Base-by-base conservation (phyloP, 2,888 invertebrate genomes). In the Yponomeuta plumbellus region DNA sequence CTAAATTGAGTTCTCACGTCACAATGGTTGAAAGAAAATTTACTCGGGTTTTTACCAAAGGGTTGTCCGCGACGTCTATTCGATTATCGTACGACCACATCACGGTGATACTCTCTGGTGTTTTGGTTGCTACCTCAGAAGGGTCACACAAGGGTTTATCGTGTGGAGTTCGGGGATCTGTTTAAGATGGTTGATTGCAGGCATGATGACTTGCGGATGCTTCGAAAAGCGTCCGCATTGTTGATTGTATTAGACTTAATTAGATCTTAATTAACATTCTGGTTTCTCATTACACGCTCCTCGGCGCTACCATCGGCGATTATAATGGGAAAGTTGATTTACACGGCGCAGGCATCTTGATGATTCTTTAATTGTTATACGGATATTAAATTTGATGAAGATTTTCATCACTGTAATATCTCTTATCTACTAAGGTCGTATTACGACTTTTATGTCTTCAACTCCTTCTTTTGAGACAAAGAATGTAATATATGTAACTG, bases 211-310 rank as follows among this genome's bases (percentile, higher is more conserved):
- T 91, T 90, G 90, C 89, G 81, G 80, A 84, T 84, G 86, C 85
- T 83, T 82, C 83, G 83, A 81, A 86, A 86, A 84, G 87, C 87
- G 83, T 84, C 86, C 87, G 85, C 88, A 86, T 90, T 88, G 88
- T 88, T 89, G 90, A 89, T 89, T 91, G 89, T 90, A 91, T 90
- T 91, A 90, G 85, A 89, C 79, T 88, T 90, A 88, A 91, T 91
- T 91, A 88, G 88, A 88, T 88, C 89, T 88, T 90, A 90, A 90
- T 91, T 90, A 91, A 88, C 88, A 88, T 90, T 90, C 86, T 85
- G 86, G 85, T 88, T 89, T 91, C 90, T 90, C 87, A 91, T 91
- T 91, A 90, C 89, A 89, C 88, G 90, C 86, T 88, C 81, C 85
- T 86, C 87, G 75, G 78, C 78, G 87, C 89, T 88, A 88, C 88